These are phyloP conservation scores for Urocynchramus pylzowi DNA, from an alignment of 2,113 vertebrate genomes.

Conservation along the genomic window DNA sequence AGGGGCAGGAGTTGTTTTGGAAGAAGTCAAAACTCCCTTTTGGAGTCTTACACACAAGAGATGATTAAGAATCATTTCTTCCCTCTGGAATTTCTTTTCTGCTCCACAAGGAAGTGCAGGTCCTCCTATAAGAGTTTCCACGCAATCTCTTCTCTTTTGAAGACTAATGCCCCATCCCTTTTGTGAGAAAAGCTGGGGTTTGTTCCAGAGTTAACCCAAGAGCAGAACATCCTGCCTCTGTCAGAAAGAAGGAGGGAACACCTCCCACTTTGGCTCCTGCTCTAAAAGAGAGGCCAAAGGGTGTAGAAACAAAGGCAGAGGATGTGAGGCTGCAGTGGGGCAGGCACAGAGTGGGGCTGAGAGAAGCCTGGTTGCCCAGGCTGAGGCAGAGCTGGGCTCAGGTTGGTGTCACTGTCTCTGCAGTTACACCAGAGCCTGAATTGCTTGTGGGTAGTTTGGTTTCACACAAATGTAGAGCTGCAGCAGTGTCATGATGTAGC, in stretches of 20 bases:
- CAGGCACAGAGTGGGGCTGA: neutral
- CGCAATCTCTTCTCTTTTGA: neutral
- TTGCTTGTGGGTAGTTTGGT: neutral
- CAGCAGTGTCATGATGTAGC: neutral
- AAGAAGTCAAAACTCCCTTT: neutral
- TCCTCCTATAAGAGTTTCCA: neutral
- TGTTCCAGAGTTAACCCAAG: neutral
- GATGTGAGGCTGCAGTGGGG: neutral
- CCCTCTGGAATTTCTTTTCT: neutral
- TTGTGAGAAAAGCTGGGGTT: accelerated
- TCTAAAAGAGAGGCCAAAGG: neutral
- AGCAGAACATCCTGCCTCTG: neutral
- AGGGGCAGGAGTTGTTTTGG: neutral
- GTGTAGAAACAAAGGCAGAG: neutral
- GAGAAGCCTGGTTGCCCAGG: accelerated
- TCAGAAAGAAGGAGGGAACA: neutral
- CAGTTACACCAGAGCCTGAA: neutral
- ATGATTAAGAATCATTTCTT: neutral
- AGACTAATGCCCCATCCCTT: accelerated
- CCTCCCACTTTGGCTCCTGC: neutral
- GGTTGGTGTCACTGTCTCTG: neutral
- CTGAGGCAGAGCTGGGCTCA: neutral
- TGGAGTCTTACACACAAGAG: neutral
- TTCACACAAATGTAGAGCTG: neutral
- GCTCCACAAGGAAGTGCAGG: neutral